Percentiles rank a stretch among this genome's conserved stretches.
phyloP scores from a whole-genome alignment of 2,113 vertebrate genomes.

The Cyphomyrus plagiostoma region DNA sequence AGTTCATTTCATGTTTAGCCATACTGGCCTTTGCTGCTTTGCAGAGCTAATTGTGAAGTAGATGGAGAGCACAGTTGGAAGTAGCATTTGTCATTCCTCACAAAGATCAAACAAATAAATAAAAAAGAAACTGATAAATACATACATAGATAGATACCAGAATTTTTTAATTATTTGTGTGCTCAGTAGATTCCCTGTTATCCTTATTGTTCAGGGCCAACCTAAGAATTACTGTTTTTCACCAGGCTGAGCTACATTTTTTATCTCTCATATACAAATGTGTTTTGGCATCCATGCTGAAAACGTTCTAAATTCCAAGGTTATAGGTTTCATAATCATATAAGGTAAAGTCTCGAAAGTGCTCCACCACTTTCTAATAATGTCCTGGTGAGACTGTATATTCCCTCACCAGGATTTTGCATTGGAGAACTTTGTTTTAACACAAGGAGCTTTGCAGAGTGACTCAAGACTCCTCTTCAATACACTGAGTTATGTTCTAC shows the following conservation, averaged over 20 bases:
- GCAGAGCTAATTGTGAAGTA: constrained; percentile 11
- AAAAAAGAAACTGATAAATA: neutral
- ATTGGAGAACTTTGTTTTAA: neutral
- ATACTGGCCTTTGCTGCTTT: neutral
- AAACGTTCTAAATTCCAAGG: neutral
- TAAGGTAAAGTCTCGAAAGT: constrained; percentile 8
- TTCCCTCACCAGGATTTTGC: neutral
- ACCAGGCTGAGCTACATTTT: neutral
- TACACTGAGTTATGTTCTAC: neutral
- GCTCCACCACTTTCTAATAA: neutral
- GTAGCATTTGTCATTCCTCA: constrained; percentile 13
- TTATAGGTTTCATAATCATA: neutral
- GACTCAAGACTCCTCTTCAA: neutral
- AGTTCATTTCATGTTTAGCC: neutral
- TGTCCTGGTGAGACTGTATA: constrained; percentile 14
- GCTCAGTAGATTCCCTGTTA: neutral
- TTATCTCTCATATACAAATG: neutral
- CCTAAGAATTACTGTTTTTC: neutral
- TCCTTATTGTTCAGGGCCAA: neutral
- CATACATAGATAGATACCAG: neutral
- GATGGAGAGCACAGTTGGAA: neutral
- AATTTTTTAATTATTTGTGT: neutral
- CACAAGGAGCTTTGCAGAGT: neutral
- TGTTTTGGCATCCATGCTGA: neutral
- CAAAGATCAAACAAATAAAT: neutral